Evolutionary conservation across 2,113 vertebrate genomes (phyloP).

Genomic region (Megalops atlanticus): DNA sequence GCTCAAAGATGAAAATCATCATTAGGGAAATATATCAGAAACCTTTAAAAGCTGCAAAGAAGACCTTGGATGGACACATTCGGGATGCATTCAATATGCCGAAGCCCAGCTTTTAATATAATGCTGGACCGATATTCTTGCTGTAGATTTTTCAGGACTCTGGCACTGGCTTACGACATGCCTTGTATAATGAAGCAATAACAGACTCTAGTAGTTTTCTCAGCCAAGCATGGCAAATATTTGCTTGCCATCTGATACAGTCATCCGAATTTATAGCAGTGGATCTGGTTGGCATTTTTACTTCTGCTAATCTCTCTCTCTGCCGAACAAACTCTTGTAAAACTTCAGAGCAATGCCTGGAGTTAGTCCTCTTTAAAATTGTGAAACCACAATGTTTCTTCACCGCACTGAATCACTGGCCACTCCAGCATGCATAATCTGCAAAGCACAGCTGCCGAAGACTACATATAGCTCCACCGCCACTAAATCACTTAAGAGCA

Average conservation of each 20-base stretch:
- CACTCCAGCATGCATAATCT: constrained; percentile 58
- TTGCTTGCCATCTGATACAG: constrained; percentile 62
- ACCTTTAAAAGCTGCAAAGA: not conserved
- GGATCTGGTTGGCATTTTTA: constrained; percentile 57
- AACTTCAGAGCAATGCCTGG: constrained; percentile 50
- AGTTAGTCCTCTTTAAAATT: constrained; percentile 56
- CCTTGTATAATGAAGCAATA: constrained; percentile 50
- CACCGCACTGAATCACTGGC: constrained; percentile 52
- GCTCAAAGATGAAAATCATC: too few species aligned
- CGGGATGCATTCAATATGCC: not conserved
- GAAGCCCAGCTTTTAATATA: not conserved
- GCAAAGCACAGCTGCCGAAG: constrained; percentile 55
- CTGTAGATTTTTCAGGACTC: too few species aligned
- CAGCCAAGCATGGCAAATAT: constrained; percentile 55
- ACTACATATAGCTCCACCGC: constrained; percentile 51
- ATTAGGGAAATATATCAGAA: not conserved
- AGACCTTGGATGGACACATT: not conserved
- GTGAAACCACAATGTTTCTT: constrained; percentile 48
- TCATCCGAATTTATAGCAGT: constrained; percentile 53
- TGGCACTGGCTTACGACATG: not conserved
- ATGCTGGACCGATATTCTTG: not conserved
- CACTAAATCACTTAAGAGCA: constrained; percentile 47
- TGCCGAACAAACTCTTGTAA: constrained; percentile 61
- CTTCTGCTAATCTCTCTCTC: constrained; percentile 51
- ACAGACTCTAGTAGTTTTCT: constrained; percentile 60